Base-by-base conservation (phyloP, 2,888 invertebrate species). In the Rhyacophila evoluta region DNA sequence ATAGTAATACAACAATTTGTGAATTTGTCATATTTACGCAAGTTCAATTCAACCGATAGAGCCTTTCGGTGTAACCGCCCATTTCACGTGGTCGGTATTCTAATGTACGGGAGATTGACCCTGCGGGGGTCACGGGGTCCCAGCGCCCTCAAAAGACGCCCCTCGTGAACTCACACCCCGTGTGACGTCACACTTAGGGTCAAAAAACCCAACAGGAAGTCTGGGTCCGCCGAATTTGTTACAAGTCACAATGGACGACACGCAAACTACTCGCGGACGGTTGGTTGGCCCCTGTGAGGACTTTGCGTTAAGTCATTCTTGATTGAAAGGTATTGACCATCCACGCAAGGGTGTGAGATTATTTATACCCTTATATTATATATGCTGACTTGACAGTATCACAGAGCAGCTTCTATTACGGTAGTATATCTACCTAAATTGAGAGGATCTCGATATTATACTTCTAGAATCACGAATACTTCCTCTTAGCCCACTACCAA, bases 161-260 rank as follows among this genome's bases (percentile, higher is more conserved):
- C 15, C 55, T 55, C 10, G 10, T 10, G 55, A 55, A 15, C 55
- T 19, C 55, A 55, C 55, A 15, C 55, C 55, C 38, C 55, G 25
- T 19, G 55, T 55, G 55, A 55, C 55, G 55, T 55, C 55, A 55
- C 55, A 55, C 19, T 1, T 6, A 55, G 55, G 55, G 55, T 55
- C 55, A 55, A 55, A 55, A 55, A 55, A 55, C 55, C 55, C 55
- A 55, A 55, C 55, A 55, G 55, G 55, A 55, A 55, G 55, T 55
- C 55, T 55, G 55, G 55, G 55, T 55, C 55, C 55, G 12, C 55
- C 55, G 55, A 55, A 55, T 55, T 55, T 55, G 55, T 55, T 19
- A 19, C 55, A 8, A 55, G 15, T 55, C 55, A 25, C 55, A 19
- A 8, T 19, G 55, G 6, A 10, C 25, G 55, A 19, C 55, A 55